Conservation (phyloP, 2,797 vertebrate species). For the Sebastes nivosus region DNA sequence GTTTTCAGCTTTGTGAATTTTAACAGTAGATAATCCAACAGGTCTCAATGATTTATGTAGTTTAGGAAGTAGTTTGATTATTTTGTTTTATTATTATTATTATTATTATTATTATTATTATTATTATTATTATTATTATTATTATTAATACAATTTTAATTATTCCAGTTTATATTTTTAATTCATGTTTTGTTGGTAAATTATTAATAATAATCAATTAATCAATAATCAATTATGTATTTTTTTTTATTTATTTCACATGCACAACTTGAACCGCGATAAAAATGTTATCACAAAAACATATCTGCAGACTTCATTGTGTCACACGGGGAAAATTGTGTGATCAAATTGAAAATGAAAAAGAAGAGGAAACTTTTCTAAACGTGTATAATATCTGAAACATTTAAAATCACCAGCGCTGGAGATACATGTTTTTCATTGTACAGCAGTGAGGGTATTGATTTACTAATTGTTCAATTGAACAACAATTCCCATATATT, state of each 20-base stretch:
- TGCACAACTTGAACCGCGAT: neutral
- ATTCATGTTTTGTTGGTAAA: no score
- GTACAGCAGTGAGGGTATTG: no score
- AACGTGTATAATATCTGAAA: neutral
- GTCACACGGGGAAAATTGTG: neutral
- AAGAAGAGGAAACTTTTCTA: no score
- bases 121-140: no score
- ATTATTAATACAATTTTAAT: no score
- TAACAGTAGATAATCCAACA: neutral
- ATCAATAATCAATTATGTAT: neutral
- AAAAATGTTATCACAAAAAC: neutral
- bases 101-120: no score
- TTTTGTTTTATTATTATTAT: no score
- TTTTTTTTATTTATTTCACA: neutral
- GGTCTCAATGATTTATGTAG: no score
- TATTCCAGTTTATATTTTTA: neutral
- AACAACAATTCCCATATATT: neutral
- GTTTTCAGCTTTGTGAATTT: neutral
- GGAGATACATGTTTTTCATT: neutral
- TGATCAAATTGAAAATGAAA: neutral
- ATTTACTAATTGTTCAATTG: neutral
- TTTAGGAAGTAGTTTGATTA: no score
- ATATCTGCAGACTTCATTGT: neutral
- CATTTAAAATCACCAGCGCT: neutral
- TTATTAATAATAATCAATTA: no score